A percentile compares a stretch with the other conserved stretches of the same genome.
Evolutionary conservation across 2,113 vertebrate species (phyloP).

Genomic region (Melierax canorus): DNA sequence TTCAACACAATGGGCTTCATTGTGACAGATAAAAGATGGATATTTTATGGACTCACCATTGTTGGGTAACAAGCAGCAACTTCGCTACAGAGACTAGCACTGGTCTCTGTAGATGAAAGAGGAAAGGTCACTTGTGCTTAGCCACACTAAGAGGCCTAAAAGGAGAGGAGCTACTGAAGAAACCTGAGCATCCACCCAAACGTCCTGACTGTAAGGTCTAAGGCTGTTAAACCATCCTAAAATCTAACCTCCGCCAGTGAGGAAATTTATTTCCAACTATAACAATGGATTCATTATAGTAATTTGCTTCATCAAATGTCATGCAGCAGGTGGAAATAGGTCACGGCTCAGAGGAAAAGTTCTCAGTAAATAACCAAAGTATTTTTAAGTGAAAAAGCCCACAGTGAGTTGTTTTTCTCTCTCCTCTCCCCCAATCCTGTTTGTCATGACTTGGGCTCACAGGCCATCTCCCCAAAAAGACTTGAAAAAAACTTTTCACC

Average conservation of each 20-base stretch:
- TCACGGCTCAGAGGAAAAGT: constrained; percentile 1
- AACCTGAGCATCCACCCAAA: not conserved
- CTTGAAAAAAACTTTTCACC: not conserved
- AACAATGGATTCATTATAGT: constrained; percentile 14
- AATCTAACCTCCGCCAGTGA: not conserved
- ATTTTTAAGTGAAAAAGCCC: not conserved
- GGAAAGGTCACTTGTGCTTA: not conserved
- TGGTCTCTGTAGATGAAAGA: not conserved
- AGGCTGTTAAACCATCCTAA: not conserved
- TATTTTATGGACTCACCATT: not conserved
- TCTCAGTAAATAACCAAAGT: constrained; percentile 1
- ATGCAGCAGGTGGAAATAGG: constrained; percentile 35
- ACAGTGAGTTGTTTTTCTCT: not conserved
- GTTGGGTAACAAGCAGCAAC: not conserved
- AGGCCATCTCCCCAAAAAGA: not conserved
- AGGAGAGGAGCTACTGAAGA: not conserved
- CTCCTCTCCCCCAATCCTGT: not conserved
- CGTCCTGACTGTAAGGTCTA: not conserved
- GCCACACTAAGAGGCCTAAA: not conserved
- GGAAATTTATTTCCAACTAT: not conserved
- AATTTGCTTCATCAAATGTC: constrained; percentile 16
- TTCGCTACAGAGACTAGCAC: not conserved
- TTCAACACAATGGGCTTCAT: not conserved
- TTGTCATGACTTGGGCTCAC: not conserved
- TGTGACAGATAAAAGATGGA: not conserved